Percentiles rank a stretch among this genome's conserved stretches.
These are phyloP conservation scores for Philopedon plagiatum DNA, from an alignment of 2,888 invertebrate species.

Conservation along the genomic window DNA sequence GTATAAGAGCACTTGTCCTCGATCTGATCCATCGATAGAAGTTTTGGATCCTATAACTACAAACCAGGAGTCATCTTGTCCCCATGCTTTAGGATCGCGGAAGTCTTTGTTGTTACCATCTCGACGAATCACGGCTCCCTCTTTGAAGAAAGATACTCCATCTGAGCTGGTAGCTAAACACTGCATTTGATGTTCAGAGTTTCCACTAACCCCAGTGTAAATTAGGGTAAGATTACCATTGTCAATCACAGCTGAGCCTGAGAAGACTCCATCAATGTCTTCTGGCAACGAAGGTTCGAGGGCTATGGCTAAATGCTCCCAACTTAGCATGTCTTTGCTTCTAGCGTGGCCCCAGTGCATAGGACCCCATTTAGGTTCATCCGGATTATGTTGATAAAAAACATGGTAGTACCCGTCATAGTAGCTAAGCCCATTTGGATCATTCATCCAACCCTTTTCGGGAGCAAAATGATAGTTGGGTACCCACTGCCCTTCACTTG, in stretches of 20 bases:
- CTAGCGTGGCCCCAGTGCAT: constrained; percentile 72
- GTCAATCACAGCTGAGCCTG: constrained; percentile 70
- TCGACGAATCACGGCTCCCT: constrained; percentile 65
- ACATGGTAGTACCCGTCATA: constrained; percentile 69
- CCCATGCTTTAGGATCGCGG: constrained; percentile 72
- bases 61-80: constrained; percentile 66
- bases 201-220: constrained; percentile 69
- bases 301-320: constrained; percentile 70
- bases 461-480: constrained; percentile 45
- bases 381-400: constrained; percentile 71
- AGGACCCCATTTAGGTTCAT: constrained; percentile 61
- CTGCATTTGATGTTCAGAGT: constrained; percentile 57
- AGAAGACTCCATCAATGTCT: constrained; percentile 69
- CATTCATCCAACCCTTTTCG: constrained; percentile 71
- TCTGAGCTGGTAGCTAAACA: constrained; percentile 63
- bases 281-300: constrained; percentile 66
- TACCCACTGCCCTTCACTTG: constrained; percentile 19
- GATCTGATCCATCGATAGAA: constrained; percentile 61
- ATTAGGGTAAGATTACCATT: constrained; percentile 64
- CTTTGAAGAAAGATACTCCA: constrained; percentile 67
- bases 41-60: constrained; percentile 66
- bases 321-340: constrained; percentile 69
- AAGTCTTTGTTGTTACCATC: constrained; percentile 66
- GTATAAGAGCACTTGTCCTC: constrained; percentile 67
- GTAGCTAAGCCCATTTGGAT: constrained; percentile 71